These are phyloP conservation scores for Diadema setosum DNA, from an alignment of 35 echinoderm and acorn worm genomes.

Conservation along the genomic window DNA sequence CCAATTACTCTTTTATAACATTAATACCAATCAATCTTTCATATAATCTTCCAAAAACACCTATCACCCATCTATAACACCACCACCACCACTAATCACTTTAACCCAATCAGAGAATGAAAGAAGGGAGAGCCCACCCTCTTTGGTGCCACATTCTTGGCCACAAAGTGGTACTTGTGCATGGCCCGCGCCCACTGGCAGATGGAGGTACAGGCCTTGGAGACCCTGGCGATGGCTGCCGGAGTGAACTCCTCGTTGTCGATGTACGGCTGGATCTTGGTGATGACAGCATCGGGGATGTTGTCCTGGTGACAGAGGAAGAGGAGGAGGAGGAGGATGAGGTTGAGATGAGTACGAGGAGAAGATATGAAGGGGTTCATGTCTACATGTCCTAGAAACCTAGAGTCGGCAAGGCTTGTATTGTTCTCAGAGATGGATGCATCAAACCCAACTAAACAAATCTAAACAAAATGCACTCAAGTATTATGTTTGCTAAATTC, in stretches of 20 bases:
- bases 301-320: constrained; percentile 61
- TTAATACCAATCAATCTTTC: not conserved
- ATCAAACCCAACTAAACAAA: too few relatives aligned
- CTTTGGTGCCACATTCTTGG: constrained; percentile 91
- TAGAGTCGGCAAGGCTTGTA: too few relatives aligned
- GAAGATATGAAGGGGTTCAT: too few relatives aligned
- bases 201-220: constrained; percentile 98
- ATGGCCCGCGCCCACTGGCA: constrained; percentile 94
- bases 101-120: too few relatives aligned
- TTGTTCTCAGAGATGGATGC: too few relatives aligned
- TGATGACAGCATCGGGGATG: constrained; percentile 79
- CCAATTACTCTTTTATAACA: too few relatives aligned
- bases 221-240: constrained; percentile 84
- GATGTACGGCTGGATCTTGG: constrained; percentile 92
- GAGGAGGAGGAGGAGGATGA: not conserved
- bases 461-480: too few relatives aligned
- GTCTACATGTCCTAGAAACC: too few relatives aligned
- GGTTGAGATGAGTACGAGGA: too few relatives aligned
- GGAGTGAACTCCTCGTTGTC: constrained; percentile 95
- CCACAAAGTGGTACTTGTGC: constrained; percentile 99
- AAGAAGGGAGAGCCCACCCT: constrained; percentile 92
- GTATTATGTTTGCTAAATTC: too few relatives aligned
- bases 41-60: not conserved
- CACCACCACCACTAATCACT: too few relatives aligned
- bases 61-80: too few relatives aligned